Percentiles rank a stretch among this genome's conserved stretches.
These are phyloP conservation scores for Parasteatoda lunata DNA, from an alignment of 2,888 invertebrate genomes.

Conservation along the genomic window DNA sequence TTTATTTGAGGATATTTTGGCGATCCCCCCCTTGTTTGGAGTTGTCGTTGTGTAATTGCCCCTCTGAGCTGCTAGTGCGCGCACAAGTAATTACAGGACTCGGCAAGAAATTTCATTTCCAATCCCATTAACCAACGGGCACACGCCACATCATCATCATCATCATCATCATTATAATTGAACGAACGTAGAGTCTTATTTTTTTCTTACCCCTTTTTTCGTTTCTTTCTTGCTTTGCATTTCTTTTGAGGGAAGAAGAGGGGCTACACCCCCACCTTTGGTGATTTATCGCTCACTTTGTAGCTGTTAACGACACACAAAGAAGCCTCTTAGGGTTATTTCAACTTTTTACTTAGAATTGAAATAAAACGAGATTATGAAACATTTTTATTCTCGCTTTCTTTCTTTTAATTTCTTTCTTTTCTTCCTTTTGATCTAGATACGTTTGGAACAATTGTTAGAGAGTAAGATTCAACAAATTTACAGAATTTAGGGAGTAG, in stretches of 20 bases:
- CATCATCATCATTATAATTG: slow-evolving; percentile 66
- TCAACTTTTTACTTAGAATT: slow-evolving; percentile 52
- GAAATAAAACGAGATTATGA: slow-evolving; percentile 65
- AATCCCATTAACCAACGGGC: slow-evolving; percentile 67
- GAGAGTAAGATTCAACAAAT: too few species aligned
- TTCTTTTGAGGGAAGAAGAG: slow-evolving; percentile 13
- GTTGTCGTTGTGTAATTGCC: slow-evolving; percentile 67
- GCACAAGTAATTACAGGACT: slow-evolving; percentile 67
- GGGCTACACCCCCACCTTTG: slow-evolving; percentile 45
- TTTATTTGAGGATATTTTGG: slow-evolving; percentile 66
- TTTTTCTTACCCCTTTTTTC: not conserved
- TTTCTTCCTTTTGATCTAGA: not conserved
- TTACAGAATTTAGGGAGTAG: too few species aligned
- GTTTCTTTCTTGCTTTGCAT: slow-evolving; percentile 41
- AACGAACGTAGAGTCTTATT: slow-evolving; percentile 33
- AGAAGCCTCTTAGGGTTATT: slow-evolving; percentile 11
- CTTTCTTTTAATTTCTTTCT: slow-evolving; percentile 4
- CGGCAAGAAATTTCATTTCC: slow-evolving; percentile 67
- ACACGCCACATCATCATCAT: slow-evolving; percentile 63
- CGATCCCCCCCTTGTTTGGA: slow-evolving; percentile 56
- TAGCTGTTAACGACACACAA: slow-evolving; percentile 61
- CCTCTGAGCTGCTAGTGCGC: slow-evolving; percentile 57
- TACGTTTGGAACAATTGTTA: too few species aligned
- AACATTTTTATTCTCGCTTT: not conserved
- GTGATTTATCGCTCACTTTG: slow-evolving; percentile 67